Evolutionary conservation across 1,140 invertebrate genomes (phyloP).

Genomic region (Daktulosphaira vitifoliae): DNA sequence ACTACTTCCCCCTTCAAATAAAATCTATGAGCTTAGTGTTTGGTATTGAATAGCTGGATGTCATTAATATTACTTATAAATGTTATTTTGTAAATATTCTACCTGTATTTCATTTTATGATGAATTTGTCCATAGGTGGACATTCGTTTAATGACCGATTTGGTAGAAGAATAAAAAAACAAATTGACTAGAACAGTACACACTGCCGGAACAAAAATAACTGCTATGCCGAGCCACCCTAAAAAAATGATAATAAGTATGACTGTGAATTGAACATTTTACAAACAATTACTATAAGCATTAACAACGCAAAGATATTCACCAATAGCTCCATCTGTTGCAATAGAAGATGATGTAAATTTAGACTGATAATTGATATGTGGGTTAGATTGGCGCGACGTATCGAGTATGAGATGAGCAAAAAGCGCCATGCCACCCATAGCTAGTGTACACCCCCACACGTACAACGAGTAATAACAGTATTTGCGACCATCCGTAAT

Average conservation of each 20-base stretch:
- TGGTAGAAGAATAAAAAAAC: constrained; percentile 66
- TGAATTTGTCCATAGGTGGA: constrained; percentile 73
- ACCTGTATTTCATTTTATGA: constrained; percentile 73
- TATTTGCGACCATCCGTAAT: constrained; percentile 75
- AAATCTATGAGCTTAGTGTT: no score
- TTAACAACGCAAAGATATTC: no score
- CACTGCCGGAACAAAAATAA: constrained; percentile 68
- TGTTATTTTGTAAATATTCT: no score
- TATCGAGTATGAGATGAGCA: constrained; percentile 70
- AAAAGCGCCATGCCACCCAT: constrained; percentile 64
- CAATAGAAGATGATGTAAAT: constrained; percentile 44
- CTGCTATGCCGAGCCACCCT: constrained; percentile 67
- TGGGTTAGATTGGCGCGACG: constrained; percentile 34
- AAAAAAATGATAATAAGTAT: constrained; percentile 40
- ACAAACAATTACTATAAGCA: no score
- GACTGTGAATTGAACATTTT: no score
- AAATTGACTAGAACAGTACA: constrained; percentile 67
- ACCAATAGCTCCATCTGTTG: constrained; percentile 55
- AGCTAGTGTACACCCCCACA: constrained; percentile 60
- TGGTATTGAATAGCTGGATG: no score
- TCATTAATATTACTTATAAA: no score
- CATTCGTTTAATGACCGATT: constrained; percentile 66
- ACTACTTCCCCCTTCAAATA: no score
- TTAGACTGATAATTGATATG: constrained; percentile 42
- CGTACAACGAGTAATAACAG: constrained; percentile 72